Base-by-base conservation (phyloP, 37 sponge, comb jelly and placozoan species). In the Mnemiopsis leidyi region DNA sequence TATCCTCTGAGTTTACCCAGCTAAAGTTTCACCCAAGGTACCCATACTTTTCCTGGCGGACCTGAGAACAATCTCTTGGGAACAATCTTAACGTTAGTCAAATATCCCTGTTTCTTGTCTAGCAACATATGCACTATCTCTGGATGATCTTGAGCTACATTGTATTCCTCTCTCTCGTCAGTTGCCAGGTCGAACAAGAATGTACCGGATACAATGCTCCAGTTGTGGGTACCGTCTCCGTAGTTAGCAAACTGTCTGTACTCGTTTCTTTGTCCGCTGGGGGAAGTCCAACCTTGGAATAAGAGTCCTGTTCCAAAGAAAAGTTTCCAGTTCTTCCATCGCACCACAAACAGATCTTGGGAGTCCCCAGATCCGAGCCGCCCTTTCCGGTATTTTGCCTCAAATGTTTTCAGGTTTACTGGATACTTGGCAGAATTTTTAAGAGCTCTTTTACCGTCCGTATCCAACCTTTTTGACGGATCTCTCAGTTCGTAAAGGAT, bases 71-170 rank as follows among this genome's bases (percentile, higher is more conserved):
- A 18, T 13, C 61, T 5, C 13, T 48, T 13, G 5, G 5, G 9
- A 48, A 48, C 79, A 28, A 36, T 26, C 32, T 77, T 77, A 1
- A 77, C 18, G 35, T 13, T 77, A 18, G 20, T 77, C 79, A 26
- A 31, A 32, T 77, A 77, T 32, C 79, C 79, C 18, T 77, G 32
- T 35, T 36, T 79, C 36, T 33, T 30, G 36, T 32, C 29, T 18
- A 20, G 37, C 23, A 79, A 16, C 36, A 2, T 30, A 3, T 32
- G 1, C 82, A 79, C 82, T 21, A 79, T 29, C 3, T 35, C 37
- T 16, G 82, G 82, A 79, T 79, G 7, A 32, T 79, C 36, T 3
- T 36, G 1, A 34, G 82, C 82, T 20, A 79, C 82, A 33, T 79
- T 79, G 36, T 34, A 1, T 29, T 18, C 20, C 82, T 79, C 82